Base-by-base conservation (phyloP, 2,797 vertebrate species). In the Pseudomugil tenellus region DNA sequence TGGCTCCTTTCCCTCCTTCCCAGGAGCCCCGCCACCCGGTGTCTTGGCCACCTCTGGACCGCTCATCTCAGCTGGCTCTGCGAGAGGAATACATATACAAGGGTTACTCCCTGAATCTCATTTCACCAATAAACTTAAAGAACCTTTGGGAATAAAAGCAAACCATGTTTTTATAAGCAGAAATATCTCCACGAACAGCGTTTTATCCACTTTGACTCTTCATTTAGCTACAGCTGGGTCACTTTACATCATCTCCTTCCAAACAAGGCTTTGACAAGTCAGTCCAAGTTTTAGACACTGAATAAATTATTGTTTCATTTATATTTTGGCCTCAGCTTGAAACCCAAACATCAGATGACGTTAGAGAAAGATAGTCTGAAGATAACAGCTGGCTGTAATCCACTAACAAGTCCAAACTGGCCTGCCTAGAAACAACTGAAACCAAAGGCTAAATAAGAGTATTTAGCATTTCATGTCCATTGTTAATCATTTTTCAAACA, bases 41-140 rank as follows among this genome's bases (percentile, higher is more conserved):
- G 93, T 95, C 87, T 95, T 95, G 63, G 91, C 92, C 37, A 96
- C 92, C 74, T 95, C 96, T 23, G 97, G 94, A 89, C 96, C 96
- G 68, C 96, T 99, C 96, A 98, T 97, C 85, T 95, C 97, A 87
- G 90, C 71, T 61, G 94, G 95, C 85, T 94, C 96, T 96, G 89
- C 49, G 16, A 0, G 4, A 64, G 13, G 35, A 19, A 0, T 14
- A 17, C 14, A 46, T 6, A 53, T 6, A 53, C 14, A 17, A 52
- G 21, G 1, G 5, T 28, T 55, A 63, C 0, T 51, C n/a, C n/a
- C 9, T 8, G 2, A 5, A 41, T 19, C 11, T 29, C 14, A 19
- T 16, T 53, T 26, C 12, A 52, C 23, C 23, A 16, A 13, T 13
- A 52, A 26, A 52, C 48, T 41, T 43, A 8, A 12, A 7, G 48